Evolutionary conservation across 2,113 vertebrate genomes (phyloP), one percentile per base, ranked within the genome.

Genomic region (Girardinichthys multiradiatus): DNA sequence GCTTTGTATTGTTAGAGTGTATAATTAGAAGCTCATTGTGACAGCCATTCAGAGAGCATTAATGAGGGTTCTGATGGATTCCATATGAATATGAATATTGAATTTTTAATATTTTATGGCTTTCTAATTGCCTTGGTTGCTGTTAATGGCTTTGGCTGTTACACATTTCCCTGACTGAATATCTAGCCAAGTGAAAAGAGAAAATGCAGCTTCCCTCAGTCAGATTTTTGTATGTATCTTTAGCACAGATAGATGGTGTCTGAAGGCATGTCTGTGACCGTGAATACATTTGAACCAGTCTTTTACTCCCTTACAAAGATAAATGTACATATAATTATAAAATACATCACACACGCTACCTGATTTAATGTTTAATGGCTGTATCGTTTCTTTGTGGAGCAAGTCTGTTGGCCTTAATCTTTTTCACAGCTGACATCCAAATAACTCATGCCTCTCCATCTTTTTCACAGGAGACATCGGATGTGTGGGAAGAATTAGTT

Each of bases 321-420:
- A 76, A 83, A 93, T 92, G 88, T 87, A 84, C 87, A 88, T 91
- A 91, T 93, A 92, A 93, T 93, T 91, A 90, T 84, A 82, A 88
- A 88, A 86, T 92, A 85, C 90, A 91, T 92, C 87, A 86, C 86
- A 77, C 81, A 69, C 81, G 61, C 88, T 89, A 91, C 89, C 87
- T 92, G 88, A 90, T 87, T 84, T 86, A 83, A 88, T 88, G 89
- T 91, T 89, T 91, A 92, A 91, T 90, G 89, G 86, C 86, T 64
- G 76, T 87, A 81, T 83, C 80, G 87, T 91, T 91, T 89, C 86
- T 94, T 93, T 89, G 90, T 90, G 83, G 86, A 87, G 80, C 87
- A 81, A 88, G 91, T 92, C 92, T 91, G 80, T 86, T 81, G 85
- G 92, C 87, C 88, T 93, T 95, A 93, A 92, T 93, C 93, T 91